Base-by-base conservation (phyloP, 2,113 vertebrate species). In the Cichladusa arquata region DNA sequence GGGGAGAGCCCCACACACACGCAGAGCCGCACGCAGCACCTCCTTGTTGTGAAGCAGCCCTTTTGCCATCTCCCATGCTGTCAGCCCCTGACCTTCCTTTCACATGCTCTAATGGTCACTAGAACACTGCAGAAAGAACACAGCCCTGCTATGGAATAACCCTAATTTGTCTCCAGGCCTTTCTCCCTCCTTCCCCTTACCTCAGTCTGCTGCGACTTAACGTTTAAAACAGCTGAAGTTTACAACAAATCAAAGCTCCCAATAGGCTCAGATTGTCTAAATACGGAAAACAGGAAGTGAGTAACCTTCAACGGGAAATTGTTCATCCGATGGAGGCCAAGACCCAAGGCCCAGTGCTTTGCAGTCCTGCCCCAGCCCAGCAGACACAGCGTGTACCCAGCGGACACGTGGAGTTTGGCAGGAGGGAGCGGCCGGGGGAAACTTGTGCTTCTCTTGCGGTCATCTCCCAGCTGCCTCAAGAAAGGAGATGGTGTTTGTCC, bases 271-370 rank as follows among this genome's bases (percentile, higher is more conserved):
- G 54, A 95, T 94, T 96, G 97, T 98, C 95, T 95, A 97, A 98
- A 96, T 97, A 96, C 83, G 33, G 97, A 98, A 98, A 98, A 98
- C 98, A 98, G 98, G 98, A 99, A 99, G 98, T 97, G 97, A 98
- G 97, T 98, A 97, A 96, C 97, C 96, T 98, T 97, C 97, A 97
- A 98, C 97, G 98, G 98, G 98, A 98, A 99, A 98, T 98, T 98
- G 97, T 99, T 98, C 96, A 97, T 97, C 97, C 97, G 96, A 98
- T 97, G 98, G 98, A 97, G 97, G 96, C 96, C 95, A 94, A 88
- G 93, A 97, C 91, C 97, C 96, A 92, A 70, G 84, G 93, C 73
- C 92, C 0, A 8, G 42, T 8, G 58, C 94, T 86, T 9, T 87
- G 53, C 92, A 92, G 93, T 72, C 74, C 89, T 96, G 86, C 84